A percentile compares a stretch with the other conserved stretches of the same genome.
phyloP scores from a whole-genome alignment of 2,113 vertebrate species.

The Hippoglossus stenolepis region DNA sequence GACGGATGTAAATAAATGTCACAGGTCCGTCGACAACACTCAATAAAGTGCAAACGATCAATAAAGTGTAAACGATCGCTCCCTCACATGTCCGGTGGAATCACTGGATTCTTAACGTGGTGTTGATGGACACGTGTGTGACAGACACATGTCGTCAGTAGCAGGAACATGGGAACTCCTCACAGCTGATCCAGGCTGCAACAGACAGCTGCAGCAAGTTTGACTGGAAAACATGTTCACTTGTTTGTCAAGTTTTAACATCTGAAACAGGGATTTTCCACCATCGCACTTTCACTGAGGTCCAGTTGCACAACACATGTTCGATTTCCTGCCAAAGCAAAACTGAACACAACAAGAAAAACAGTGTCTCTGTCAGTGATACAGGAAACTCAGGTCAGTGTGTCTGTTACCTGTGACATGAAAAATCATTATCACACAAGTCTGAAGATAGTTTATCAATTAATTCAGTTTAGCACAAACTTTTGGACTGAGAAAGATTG shows the following conservation, averaged over 20 bases:
- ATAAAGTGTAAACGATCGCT: too few species aligned
- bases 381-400: too few species aligned
- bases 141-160: neutral
- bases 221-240: neutral
- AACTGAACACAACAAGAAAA: too few species aligned
- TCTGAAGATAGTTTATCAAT: too few species aligned
- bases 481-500: too few species aligned
- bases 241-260: neutral
- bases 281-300: neutral
- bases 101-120: neutral
- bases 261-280: neutral
- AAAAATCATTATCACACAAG: too few species aligned
- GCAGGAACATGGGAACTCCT: neutral
- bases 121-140: neutral
- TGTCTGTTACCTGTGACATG: neutral
- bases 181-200: neutral
- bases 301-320: neutral
- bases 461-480: too few species aligned
- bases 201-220: conserved; percentile 23
- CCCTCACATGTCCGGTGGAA: too few species aligned
- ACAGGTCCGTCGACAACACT: too few species aligned
- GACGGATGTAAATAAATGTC: too few species aligned
- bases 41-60: too few species aligned
- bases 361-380: too few species aligned
- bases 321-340: neutral